A percentile compares a stretch with the other conserved stretches of the same genome.
Evolutionary conservation across 2,888 invertebrate genomes (phyloP).

Genomic region (Aleiodes alternator): DNA sequence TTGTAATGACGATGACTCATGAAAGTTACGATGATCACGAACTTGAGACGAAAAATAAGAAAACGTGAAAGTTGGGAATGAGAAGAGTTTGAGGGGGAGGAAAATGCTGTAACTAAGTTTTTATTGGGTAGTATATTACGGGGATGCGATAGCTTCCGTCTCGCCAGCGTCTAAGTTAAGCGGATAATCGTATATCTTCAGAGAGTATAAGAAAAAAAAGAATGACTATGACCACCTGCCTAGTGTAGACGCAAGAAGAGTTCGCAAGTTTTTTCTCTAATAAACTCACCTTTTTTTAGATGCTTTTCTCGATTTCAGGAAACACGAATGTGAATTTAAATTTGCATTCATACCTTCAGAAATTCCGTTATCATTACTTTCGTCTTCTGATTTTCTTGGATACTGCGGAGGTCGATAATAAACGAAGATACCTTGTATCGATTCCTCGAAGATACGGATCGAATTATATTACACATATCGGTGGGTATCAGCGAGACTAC

Average conservation of each 20-base stretch:
- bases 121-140: conserved; percentile 73
- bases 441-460: conserved; percentile 44
- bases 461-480: conserved; percentile 52
- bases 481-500: conserved; percentile 25
- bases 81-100: conserved; percentile 48
- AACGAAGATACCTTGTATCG: conserved; percentile 27
- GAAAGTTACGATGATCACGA: too few relatives aligned
- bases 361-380: too few relatives aligned
- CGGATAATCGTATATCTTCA: conserved; percentile 72
- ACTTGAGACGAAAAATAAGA: too few relatives aligned
- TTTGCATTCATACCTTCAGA: too few relatives aligned
- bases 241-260: neutral
- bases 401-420: conserved; percentile 15
- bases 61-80: conserved; percentile 7
- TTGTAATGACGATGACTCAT: conserved; percentile 3
- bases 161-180: conserved; percentile 71
- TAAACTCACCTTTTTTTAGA: conserved; percentile 1
- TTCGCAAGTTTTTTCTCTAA: neutral
- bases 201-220: conserved; percentile 44
- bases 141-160: conserved; percentile 70
- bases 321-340: neutral
- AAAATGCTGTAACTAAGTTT: conserved; percentile 71
- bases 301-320: neutral
- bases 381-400: too few relatives aligned
- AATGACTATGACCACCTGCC: conserved; percentile 59